Evolutionary conservation across 2,113 vertebrate genomes (phyloP).

Genomic region (Romanogobio albipinnatus): DNA sequence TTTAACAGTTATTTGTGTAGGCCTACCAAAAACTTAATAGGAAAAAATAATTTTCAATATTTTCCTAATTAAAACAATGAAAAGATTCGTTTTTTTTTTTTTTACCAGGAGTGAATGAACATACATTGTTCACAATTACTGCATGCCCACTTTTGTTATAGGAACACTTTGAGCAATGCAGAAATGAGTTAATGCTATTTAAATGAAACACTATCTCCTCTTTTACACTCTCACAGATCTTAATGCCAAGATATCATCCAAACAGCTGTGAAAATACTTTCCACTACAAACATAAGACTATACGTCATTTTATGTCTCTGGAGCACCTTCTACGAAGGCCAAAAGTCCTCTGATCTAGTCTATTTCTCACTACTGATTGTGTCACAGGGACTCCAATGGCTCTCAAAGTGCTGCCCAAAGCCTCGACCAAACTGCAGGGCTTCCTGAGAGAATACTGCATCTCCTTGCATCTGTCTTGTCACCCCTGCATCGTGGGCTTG

Average conservation of each 20-base stretch:
- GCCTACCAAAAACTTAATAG: too few relatives aligned
- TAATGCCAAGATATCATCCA: slow-evolving; percentile 2
- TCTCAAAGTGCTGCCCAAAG: slow-evolving; percentile 90
- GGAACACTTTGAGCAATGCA: not conserved
- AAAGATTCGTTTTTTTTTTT: too few relatives aligned
- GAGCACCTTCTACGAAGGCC: not conserved
- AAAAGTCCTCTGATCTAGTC: not conserved
- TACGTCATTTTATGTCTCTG: not conserved
- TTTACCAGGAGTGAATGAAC: not conserved
- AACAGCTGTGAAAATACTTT: slow-evolving; percentile 18
- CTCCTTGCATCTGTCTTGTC: slow-evolving; percentile 85
- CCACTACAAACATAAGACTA: not conserved
- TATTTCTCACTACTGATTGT: not conserved
- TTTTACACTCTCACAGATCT: not conserved
- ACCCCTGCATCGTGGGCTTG: slow-evolving; percentile 85
- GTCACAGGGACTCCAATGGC: slow-evolving; percentile 88
- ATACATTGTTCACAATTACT: not conserved
- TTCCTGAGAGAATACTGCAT: slow-evolving; percentile 94
- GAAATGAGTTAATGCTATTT: not conserved
- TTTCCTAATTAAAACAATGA: too few relatives aligned
- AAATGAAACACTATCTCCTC: not conserved
- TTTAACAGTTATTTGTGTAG: too few relatives aligned
- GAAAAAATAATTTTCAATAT: too few relatives aligned
- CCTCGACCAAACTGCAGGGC: slow-evolving; percentile 86
- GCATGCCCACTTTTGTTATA: not conserved